Conservation (phyloP, 2,113 vertebrate genomes). For the Cairina moschata region DNA sequence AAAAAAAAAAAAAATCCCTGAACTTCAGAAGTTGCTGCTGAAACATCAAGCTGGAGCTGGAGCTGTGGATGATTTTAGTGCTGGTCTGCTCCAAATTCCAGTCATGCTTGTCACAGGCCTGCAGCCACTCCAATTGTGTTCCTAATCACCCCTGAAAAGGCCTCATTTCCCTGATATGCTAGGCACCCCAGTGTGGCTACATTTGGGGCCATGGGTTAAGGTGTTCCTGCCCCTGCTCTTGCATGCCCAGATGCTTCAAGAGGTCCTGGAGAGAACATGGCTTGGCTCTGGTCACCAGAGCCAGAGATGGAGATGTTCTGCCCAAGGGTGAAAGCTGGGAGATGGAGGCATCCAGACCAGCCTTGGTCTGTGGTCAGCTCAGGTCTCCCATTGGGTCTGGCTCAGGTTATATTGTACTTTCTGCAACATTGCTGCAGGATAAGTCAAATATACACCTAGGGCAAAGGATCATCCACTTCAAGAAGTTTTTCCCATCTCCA, state of each 20-base stretch:
- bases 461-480: not conserved
- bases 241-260: rapidly evolving
- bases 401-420: not conserved
- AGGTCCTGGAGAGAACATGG: not conserved
- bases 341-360: not conserved
- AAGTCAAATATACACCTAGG: not conserved
- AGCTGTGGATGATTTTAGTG: not conserved
- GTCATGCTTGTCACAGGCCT: constrained; percentile 33
- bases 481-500: not conserved
- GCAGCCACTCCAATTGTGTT: constrained; percentile 26
- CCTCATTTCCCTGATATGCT: not conserved
- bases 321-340: not conserved
- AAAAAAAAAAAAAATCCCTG: not conserved
- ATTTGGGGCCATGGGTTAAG: too few relatives aligned
- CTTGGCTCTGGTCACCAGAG: not conserved
- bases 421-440: not conserved
- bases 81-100: constrained; percentile 47
- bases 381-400: not conserved
- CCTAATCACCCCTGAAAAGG: constrained; percentile 36
- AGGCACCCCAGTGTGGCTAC: not conserved
- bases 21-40: not conserved
- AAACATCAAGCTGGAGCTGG: rapidly evolving
- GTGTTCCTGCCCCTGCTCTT: not conserved
- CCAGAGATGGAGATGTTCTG: not conserved
- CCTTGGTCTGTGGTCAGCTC: not conserved